These are phyloP conservation scores for Heteronetta atricapilla DNA, from an alignment of 2,113 vertebrate species.

Conservation along the genomic window DNA sequence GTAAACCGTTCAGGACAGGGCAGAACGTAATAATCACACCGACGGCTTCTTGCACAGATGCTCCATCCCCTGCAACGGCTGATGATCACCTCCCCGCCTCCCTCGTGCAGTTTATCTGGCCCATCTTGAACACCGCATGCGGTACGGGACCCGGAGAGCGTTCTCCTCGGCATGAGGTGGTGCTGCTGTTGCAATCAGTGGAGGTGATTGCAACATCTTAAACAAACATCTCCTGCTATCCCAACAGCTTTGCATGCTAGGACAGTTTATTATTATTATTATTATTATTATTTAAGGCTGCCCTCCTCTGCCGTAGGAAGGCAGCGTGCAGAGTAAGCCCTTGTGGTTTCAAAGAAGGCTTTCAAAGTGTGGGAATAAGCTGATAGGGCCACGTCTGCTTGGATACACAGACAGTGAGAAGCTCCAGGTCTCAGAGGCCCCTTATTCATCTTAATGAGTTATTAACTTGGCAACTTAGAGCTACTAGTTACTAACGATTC, in stretches of 20 bases:
- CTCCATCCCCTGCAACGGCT: background rate
- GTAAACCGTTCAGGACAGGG: background rate
- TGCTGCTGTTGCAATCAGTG: constrained; percentile 3
- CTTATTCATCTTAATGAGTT: background rate
- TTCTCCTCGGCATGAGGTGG: background rate
- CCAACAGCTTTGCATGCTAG: background rate
- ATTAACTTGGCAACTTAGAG: background rate
- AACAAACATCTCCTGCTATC: constrained; percentile 12
- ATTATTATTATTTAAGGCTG: background rate
- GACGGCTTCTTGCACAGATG: background rate
- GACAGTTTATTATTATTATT: background rate
- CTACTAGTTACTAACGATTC: background rate
- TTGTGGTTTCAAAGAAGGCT: background rate
- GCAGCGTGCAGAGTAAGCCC: background rate
- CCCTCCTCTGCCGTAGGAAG: background rate
- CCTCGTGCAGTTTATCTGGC: background rate
- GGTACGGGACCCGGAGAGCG: background rate
- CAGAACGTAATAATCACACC: background rate
- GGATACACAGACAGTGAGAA: background rate
- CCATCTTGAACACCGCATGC: background rate
- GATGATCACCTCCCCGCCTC: background rate
- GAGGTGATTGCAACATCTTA: constrained; percentile 9
- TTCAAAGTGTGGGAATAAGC: background rate
- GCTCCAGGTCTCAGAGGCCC: background rate
- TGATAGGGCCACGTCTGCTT: background rate